Base-by-base conservation (phyloP, 1,140 invertebrate species). In the Ostrea edulis region DNA sequence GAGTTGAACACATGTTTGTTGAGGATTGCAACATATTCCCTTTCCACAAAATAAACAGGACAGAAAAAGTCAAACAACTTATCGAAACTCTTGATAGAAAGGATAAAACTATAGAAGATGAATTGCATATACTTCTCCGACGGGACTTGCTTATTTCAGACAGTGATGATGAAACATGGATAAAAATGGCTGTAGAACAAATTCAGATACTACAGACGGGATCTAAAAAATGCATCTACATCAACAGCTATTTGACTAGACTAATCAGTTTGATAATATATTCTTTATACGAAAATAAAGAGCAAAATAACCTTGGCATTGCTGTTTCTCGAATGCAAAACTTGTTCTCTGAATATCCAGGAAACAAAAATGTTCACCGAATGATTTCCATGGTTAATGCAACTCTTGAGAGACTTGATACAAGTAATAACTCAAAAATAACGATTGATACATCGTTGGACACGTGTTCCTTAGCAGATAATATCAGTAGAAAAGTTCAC, bases 11-110 rank as follows among this genome's bases (percentile, higher is more conserved):
- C 51, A 85, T 85, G 8, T 89, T 87, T 29, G 51, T 89, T 5
- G 29, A 53, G 29, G 77, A 84, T 54, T 89, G 88, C 44, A 89
- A 87, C 22, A 89, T 89, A 53, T 89, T 89, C 44, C 88, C 88
- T 9, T 44, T 62, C 11, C 83, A 89, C 68, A 87, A 87, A 44
- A 68, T 82, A 14, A 17, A 62, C 20, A 53, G 54, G 82, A 7
- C 4, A 52, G 9, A 29, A 0, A 89, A 35, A 20, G 20, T 83
- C 2, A 7, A 71, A 29, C 22, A 22, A 17, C 25, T 55, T 20
- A 0, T 53, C 0, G 11, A 68, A 54, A 62, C 11, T 17, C 71
- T 88, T 52, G 35, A 9, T 53, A 53, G 52, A 54, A 29, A 58
- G 11, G 54, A 55, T 12, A 11, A 84, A 22, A 12, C 29, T 11